A percentile compares a stretch with the other conserved stretches of the same genome.
Evolutionary conservation across 2,888 invertebrate species (phyloP).

Genomic region (Colletes collaris): DNA sequence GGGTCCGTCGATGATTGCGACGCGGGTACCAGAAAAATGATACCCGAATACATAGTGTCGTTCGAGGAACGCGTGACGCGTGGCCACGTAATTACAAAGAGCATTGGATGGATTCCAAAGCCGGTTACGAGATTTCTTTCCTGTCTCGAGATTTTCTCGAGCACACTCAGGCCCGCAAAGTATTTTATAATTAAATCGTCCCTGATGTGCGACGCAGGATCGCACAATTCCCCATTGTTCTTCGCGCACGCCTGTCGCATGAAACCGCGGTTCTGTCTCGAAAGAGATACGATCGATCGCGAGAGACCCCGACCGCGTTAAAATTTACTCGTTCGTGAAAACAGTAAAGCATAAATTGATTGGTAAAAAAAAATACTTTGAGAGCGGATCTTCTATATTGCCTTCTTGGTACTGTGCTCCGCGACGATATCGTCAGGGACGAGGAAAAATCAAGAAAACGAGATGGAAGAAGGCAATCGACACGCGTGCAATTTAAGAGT

Average conservation of each 20-base stretch:
- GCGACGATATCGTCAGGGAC: too few relatives aligned
- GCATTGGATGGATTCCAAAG: slow-evolving; percentile 19
- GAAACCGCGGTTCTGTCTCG: not conserved
- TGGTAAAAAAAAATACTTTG: too few relatives aligned
- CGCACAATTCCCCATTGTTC: slow-evolving; percentile 11
- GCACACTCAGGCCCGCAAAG: not conserved
- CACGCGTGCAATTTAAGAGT: slow-evolving; percentile 17
- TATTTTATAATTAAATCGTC: not conserved
- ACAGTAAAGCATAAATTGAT: too few relatives aligned
- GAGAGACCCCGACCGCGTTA: not conserved
- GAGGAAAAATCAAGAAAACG: too few relatives aligned
- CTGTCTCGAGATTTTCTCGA: not conserved
- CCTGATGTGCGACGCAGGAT: not conserved
- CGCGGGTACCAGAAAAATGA: not conserved
- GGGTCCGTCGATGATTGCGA: too few relatives aligned
- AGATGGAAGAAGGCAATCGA: not conserved
- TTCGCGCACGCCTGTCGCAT: not conserved
- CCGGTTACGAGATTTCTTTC: not conserved
- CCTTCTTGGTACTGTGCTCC: too few relatives aligned
- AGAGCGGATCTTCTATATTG: too few relatives aligned
- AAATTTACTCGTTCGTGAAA: too few relatives aligned
- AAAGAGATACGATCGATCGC: not conserved
- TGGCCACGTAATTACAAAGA: not conserved
- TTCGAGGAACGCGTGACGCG: not conserved
- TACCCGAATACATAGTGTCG: not conserved